These are phyloP conservation scores for Hycleus phaleratus DNA, from an alignment of 1,140 invertebrate species.

Conservation along the genomic window DNA sequence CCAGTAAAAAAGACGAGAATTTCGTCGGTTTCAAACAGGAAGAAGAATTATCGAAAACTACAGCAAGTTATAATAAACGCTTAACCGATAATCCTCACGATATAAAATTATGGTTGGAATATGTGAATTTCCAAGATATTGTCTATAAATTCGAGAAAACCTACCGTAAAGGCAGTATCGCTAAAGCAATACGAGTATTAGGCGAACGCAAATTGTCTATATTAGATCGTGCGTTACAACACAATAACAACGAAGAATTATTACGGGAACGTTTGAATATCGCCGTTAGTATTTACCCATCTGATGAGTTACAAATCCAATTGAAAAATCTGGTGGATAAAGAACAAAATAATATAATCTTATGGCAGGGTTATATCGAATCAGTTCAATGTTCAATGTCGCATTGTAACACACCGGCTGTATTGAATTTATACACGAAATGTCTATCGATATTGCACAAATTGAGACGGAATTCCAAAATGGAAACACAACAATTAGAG, in stretches of 20 bases:
- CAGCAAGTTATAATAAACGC: constrained; percentile 46
- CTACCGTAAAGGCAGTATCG: constrained; percentile 39
- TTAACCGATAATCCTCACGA: constrained; percentile 45
- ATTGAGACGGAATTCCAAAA: constrained; percentile 30
- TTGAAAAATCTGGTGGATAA: constrained; percentile 41
- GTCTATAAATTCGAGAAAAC: constrained; percentile 41
- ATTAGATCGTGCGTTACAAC: constrained; percentile 47
- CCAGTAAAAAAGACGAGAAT: constrained; percentile 24
- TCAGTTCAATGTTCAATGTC: constrained; percentile 52
- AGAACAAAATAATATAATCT: constrained; percentile 47
- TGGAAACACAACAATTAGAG: constrained; percentile 37
- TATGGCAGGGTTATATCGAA: constrained; percentile 54
- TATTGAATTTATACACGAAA: constrained; percentile 48
- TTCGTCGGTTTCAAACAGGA: constrained; percentile 37
- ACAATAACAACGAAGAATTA: constrained; percentile 40
- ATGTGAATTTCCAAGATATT: constrained; percentile 49
- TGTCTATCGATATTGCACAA: constrained; percentile 49
- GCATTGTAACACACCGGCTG: constrained; percentile 49
- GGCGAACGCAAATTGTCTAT: constrained; percentile 50
- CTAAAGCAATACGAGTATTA: constrained; percentile 39
- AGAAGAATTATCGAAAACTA: constrained; percentile 43
- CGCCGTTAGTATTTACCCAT: constrained; percentile 45
- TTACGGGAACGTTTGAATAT: constrained; percentile 45
- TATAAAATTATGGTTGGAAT: constrained; percentile 49
- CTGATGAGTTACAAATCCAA: constrained; percentile 48